phyloP scores from a whole-genome alignment of 2,888 invertebrate species.

The Diadegma fenestrale region DNA sequence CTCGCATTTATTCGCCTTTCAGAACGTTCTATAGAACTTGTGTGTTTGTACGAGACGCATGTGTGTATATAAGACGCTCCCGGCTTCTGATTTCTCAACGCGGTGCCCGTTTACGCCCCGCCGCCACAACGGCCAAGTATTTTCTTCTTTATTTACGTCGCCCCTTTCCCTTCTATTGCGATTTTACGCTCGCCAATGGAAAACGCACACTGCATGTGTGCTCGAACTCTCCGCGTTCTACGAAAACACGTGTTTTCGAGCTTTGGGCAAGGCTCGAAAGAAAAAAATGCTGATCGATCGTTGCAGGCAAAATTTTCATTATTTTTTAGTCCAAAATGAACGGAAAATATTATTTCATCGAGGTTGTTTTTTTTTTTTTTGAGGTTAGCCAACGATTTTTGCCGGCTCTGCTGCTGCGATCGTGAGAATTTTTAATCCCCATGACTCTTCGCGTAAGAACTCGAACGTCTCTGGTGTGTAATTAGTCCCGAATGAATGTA shows the following conservation, averaged over 20 bases:
- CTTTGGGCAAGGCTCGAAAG: neutral
- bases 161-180: conserved; percentile 1
- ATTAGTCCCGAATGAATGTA: conserved; percentile 27
- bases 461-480: neutral
- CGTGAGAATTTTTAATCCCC: neutral
- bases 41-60: neutral
- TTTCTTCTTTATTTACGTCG: neutral
- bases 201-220: neutral
- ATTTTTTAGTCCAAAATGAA: neutral
- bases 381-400: neutral
- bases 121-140: neutral
- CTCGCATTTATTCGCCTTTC: neutral
- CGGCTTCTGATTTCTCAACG: conserved; percentile 1
- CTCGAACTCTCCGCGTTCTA: neutral
- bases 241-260: conserved; percentile 36
- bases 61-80: conserved; percentile 6
- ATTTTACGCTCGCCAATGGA: conserved; percentile 10
- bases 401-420: neutral
- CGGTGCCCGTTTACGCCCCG: neutral
- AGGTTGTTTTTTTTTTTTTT: neutral
- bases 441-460: neutral
- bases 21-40: neutral
- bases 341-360: neutral
- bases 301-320: neutral
- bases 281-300: neutral